Conservation (phyloP, 2,797 vertebrate species). For the Falco peregrinus region DNA sequence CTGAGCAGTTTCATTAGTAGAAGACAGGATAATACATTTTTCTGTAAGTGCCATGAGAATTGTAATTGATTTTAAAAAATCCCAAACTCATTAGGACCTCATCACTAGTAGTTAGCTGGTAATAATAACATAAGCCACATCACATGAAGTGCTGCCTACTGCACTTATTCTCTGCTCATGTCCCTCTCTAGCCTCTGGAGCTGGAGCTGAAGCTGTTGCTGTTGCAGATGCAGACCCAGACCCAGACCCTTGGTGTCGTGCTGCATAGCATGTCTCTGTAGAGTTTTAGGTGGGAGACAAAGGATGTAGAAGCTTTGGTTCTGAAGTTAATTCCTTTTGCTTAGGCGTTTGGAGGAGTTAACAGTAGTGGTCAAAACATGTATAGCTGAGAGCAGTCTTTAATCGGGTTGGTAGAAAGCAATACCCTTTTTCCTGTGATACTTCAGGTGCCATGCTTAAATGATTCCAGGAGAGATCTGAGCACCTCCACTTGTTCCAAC, state of each 20-base stretch:
- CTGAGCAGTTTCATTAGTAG: background rate
- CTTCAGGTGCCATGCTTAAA: background rate
- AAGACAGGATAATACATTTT: background rate
- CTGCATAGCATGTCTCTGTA: background rate
- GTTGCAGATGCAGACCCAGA: background rate
- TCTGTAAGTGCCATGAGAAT: background rate
- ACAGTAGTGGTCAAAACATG: background rate
- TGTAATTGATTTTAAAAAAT: background rate
- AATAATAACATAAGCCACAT: background rate
- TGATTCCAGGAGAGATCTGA: background rate
- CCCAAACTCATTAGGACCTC: background rate
- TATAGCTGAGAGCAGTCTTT: background rate
- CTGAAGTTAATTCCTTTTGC: background rate
- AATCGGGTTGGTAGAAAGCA: background rate
- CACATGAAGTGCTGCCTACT: background rate
- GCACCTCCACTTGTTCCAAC: too few species aligned
- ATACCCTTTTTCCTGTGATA: background rate
- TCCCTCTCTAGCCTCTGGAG: background rate
- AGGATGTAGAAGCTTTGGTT: background rate
- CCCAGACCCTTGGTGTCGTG: too few species aligned
- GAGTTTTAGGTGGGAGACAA: background rate
- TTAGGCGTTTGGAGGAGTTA: background rate
- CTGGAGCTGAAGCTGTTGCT: background rate
- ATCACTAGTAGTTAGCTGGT: background rate
- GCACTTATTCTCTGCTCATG: background rate